Evolutionary conservation across 1,140 invertebrate species (phyloP), one percentile per base, ranked within the genome.

Genomic region (Drosophila cardini): DNA sequence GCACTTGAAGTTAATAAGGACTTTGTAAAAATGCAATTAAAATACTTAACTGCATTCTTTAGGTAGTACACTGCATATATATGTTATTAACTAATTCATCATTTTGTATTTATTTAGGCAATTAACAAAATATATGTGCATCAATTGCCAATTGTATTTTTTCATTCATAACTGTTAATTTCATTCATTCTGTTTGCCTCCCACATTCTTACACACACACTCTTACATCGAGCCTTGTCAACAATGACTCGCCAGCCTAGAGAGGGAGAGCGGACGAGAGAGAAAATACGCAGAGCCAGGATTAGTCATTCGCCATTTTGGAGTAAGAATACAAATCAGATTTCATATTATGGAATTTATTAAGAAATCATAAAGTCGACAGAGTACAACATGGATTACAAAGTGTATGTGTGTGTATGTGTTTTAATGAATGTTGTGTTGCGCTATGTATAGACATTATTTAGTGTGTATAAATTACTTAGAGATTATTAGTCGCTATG

Each of bases 291-390:
- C 21, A 26, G 2, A 26, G 21, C 21, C 4, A 4, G 21, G 21
- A 4, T 26, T 26, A 26, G 21, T 26, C 21, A 26, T 26, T 3
- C 21, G 21, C 21, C 21, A 18, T 36, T 10, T 16, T 10, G 13
- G 2, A 9, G 1, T 13, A 18, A 38, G 30, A 64, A 53, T 21
- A 18, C 21, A 13, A 15, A 21, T 11, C 18, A 40, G 26, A 34
- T 48, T 63, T 76, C 67, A 60, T 61, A 61, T 77, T 71, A 72
- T 77, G 69, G 72, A 76, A 79, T 86, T 86, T 87, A 87, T 86
- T 79, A 68, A 82, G 72, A 86, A 86, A 86, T 87, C 83, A 86
- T 87, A 83, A 82, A 76, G 64, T 83, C 69, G 80, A 87, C 63
- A 73, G 62, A 77, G 53, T 87, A 89, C 69, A 70, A 72, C 43